Conservation (phyloP, 1,140 invertebrate species). For the Euura lappo region DNA sequence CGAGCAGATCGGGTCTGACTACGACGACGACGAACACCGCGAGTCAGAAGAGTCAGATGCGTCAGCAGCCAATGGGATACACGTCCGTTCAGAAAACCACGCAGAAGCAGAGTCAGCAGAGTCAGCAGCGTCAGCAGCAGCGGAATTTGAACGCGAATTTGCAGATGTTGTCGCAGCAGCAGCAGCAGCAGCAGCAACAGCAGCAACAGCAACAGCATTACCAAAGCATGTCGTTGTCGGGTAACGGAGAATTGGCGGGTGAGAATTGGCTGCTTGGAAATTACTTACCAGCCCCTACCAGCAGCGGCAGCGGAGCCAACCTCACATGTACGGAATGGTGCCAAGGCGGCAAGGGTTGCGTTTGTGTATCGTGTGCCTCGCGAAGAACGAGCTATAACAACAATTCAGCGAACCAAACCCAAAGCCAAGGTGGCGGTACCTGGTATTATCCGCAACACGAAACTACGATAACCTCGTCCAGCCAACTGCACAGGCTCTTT, state of each 20-base stretch:
- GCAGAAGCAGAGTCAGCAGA: not conserved
- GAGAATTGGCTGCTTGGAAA: slow-evolving; percentile 7
- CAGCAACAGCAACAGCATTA: not conserved
- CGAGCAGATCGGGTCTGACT: not conserved
- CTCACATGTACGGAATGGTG: slow-evolving; percentile 9
- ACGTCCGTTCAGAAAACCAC: not conserved
- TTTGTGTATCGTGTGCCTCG: slow-evolving; percentile 1
- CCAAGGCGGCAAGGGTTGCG: slow-evolving; percentile 10
- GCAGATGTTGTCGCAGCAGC: not conserved
- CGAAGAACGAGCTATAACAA: not conserved
- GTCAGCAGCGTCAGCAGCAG: no score
- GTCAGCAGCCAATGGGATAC: not conserved
- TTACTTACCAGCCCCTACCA: slow-evolving; percentile 4
- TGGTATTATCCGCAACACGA: slow-evolving; percentile 6
- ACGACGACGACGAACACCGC: not conserved
- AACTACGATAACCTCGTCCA: not conserved
- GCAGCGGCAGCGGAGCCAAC: not conserved
- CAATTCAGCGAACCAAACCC: not conserved
- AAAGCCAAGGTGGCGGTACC: not conserved
- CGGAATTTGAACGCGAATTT: no score
- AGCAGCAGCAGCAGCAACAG: not conserved
- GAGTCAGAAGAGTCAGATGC: not conserved
- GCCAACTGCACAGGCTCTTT: slow-evolving; percentile 10
- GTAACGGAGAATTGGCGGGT: not conserved
- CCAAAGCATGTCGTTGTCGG: slow-evolving; percentile 9